A percentile compares a stretch with the other conserved stretches of the same genome.
phyloP scores from a whole-genome alignment of 2,888 invertebrate genomes.

The Lycophotia porphyrea region DNA sequence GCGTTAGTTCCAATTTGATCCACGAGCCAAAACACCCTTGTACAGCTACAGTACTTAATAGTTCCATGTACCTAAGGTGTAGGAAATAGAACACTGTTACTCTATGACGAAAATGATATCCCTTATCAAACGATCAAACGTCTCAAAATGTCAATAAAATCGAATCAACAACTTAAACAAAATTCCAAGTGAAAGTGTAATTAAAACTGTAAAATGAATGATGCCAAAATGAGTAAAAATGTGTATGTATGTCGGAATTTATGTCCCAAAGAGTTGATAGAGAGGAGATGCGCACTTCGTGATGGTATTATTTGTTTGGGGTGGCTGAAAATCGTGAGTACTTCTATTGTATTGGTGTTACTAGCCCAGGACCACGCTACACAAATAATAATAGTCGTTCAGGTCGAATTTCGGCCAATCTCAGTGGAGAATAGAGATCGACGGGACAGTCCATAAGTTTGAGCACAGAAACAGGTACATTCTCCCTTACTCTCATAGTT shows the following conservation, averaged over 20 bases:
- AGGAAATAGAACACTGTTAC: neutral
- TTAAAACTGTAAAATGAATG: constrained; percentile 12
- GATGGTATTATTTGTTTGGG: constrained; percentile 78
- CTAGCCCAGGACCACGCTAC: neutral
- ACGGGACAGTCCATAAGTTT: neutral
- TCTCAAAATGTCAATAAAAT: constrained; percentile 37
- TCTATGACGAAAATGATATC: constrained; percentile 19
- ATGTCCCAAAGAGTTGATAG: constrained; percentile 62
- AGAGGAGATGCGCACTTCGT: constrained; percentile 69
- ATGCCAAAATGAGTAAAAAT: constrained; percentile 9
- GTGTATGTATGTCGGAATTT: constrained; percentile 63
- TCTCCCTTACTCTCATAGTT: neutral
- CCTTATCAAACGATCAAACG: neutral
- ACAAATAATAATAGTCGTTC: neutral
- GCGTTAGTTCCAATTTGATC: neutral
- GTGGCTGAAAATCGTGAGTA: constrained; percentile 79
- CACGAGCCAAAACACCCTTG: neutral
- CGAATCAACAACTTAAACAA: constrained; percentile 14
- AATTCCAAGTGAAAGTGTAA: constrained; percentile 37
- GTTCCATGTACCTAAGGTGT: neutral
- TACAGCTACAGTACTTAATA: neutral
- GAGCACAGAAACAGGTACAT: neutral
- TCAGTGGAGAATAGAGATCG: neutral
- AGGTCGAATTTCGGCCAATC: neutral
- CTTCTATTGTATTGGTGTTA: neutral